Base-by-base conservation (phyloP, 2,113 vertebrate genomes). In the Tenrec ecaudatus region DNA sequence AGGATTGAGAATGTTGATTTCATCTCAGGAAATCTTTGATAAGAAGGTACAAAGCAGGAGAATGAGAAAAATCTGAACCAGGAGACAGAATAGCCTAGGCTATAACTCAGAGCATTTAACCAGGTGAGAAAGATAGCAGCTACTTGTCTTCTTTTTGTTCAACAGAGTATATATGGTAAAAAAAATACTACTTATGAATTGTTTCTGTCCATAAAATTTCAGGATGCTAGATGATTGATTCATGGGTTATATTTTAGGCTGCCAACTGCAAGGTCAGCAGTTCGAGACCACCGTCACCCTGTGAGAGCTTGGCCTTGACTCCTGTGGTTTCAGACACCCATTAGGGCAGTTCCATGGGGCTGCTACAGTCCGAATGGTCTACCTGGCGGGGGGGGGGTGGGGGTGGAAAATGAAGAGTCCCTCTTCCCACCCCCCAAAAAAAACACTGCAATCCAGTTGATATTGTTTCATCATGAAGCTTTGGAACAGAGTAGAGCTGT, bases 11-110 rank as follows among this genome's bases (percentile, higher is more conserved):
- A 95, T 94, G 10, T 87, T 93, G 57, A 85, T 71, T 53, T 88
- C 66, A 62, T 47, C 82, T 87, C 83, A 27, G 84, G 91, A 92
- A 96, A 88, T 71, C 20, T 69, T 96, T 95, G 92, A 93, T 27
- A 86, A 31, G 33, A 91, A 6, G 31, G 2, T 66, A 33, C 29
- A 89, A 89, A 31, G 43, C 60, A 91, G 12, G n/a, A 92, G 66
- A 79, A 68, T 29, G 82, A 83, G 7, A 33, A 40, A 84, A 73
- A 60, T 73, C 25, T 78, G 6, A 93, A 22, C 23, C 64, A 36
- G 38, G n/a, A 76, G 4, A 15, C 15, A 88, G 40, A 77, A 25
- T 43, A 27, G n/a, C 25, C 22, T 4, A 90, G 43, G 9, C 82
- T 92, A 94, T 88, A 93, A 92, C 76, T 87, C 38, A 71, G 19